phyloP scores from a whole-genome alignment of 2,113 vertebrate species.

The Ptilorrhoa leucosticta region DNA sequence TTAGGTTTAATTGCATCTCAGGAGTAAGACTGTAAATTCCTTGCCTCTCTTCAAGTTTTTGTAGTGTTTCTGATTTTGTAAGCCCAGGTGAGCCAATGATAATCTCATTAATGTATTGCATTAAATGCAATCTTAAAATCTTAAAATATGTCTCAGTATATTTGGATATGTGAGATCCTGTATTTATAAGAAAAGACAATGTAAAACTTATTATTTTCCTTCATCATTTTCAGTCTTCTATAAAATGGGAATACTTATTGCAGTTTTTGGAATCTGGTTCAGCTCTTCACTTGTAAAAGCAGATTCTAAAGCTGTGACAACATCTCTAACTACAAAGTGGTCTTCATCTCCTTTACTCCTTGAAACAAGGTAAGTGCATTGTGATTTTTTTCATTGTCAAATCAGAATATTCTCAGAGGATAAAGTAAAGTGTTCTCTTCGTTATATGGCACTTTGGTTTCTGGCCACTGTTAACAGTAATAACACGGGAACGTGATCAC shows the following conservation, averaged over 20 bases:
- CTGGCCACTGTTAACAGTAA: neutral
- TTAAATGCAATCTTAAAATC: neutral
- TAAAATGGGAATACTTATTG: constrained; percentile 79
- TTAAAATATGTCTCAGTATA: neutral
- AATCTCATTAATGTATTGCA: neutral
- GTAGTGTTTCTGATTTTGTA: neutral
- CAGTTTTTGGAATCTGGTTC: constrained; percentile 72
- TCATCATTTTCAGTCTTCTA: constrained; percentile 29
- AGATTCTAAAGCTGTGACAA: constrained; percentile 94
- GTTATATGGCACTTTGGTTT: neutral
- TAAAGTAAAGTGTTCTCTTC: neutral
- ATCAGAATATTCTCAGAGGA: neutral
- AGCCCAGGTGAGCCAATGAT: neutral
- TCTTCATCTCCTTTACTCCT: constrained; percentile 87
- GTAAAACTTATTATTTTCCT: neutral
- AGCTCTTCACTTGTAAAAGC: constrained; percentile 70
- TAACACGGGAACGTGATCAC: neutral
- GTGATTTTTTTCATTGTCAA: neutral
- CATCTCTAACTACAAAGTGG: constrained; percentile 93
- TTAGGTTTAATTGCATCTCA: neutral
- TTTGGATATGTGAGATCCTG: neutral
- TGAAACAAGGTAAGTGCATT: constrained; percentile 84
- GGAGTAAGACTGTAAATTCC: neutral
- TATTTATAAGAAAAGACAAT: neutral
- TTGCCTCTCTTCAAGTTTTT: neutral